Evolutionary conservation across 2,797 vertebrate genomes (phyloP).

Genomic region (Chrysocyon brachyurus): DNA sequence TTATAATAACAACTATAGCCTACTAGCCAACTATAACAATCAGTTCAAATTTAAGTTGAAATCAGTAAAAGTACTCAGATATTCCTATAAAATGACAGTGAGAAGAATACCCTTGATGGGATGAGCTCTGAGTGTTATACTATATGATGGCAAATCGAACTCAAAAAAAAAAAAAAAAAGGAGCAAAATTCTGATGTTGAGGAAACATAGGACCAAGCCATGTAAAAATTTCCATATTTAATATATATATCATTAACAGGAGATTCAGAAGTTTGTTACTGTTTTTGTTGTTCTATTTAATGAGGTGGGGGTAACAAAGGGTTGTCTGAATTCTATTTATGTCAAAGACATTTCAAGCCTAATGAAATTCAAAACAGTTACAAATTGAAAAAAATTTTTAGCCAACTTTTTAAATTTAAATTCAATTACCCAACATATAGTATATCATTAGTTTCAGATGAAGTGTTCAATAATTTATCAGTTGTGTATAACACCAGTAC

Average conservation of each 20-base stretch:
- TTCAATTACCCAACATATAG: not conserved
- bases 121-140: too few species aligned
- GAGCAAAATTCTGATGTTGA: not conserved
- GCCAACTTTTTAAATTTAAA: not conserved
- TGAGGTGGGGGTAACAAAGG: not conserved
- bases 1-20: not conserved
- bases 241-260: not conserved
- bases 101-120: not conserved
- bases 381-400: not conserved
- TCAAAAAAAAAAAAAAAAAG: not conserved
- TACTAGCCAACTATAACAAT: not conserved
- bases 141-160: too few species aligned
- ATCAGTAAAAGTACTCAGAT: not conserved
- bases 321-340: not conserved
- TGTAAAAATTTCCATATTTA: not conserved
- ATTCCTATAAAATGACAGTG: not conserved
- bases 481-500: too few species aligned
- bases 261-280: not conserved
- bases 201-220: not conserved
- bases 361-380: slow-evolving; percentile 23
- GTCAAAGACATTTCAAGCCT: not conserved
- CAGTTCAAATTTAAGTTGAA: not conserved
- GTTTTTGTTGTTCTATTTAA: not conserved
- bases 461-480: too few species aligned
- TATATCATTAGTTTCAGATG: too few species aligned